Evolutionary conservation across 1,140 invertebrate species (phyloP), one percentile per base, ranked within the genome.

Genomic region (Leptinotarsa undecemlineata): DNA sequence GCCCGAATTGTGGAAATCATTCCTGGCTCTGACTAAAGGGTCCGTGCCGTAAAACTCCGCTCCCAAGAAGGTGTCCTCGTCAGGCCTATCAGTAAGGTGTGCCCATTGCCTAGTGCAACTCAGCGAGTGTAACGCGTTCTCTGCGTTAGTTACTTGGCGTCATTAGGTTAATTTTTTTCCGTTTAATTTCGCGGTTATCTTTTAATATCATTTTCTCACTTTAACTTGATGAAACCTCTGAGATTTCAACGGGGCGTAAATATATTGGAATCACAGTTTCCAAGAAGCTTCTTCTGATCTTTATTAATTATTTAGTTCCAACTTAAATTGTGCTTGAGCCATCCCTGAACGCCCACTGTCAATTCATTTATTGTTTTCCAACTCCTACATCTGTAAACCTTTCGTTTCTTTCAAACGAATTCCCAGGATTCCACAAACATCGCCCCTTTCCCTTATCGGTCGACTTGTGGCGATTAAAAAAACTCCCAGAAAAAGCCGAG

Each of bases 21-120:
- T n/a, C n/a, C n/a, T n/a, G n/a, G n/a, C n/a, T n/a, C 62, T 17
- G 74, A 75, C 61, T 8, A 57, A 67, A 48, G n/a, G 19, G 70
- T 75, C 11, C 11, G 74, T 33, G 47, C 71, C 3, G 74, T 72
- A n/a, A 47, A 71, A 61, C 23, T 70, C 17, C 33, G 47, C 17
- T 48, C 68, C 15, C 11, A 60, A 23, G 48, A 20, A 70, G 21
- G 48, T 17, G n/a, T n/a, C n/a, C n/a, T n/a, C n/a, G 26, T 20
- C 48, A 60, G 48, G n/a, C 19, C 48, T 19, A 51, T 70, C 17
- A 23, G 14, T 21, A 23, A 70, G 17, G n/a, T 51, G 0, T 48
- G 47, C 21, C 48, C n/a, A n/a, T 26, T 70, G 17, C 47, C 48
- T 42, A 48, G 48, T 51, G 1, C 48, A 51, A 51, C 17, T 13